Evolutionary conservation across 2,113 vertebrate genomes (phyloP).

Genomic region (cattle (Bos taurus)): ARS-UCD2.0 NC_037344.1:35095001-35095500

Average conservation of each 20-base stretch:
- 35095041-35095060: neutral
- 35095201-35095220: neutral
- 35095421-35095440: neutral
- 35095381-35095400: neutral
- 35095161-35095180: neutral
- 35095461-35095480: neutral
- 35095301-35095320: fast-evolving
- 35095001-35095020: neutral
- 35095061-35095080: neutral
- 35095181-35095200: neutral
- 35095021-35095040: neutral
- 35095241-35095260: neutral
- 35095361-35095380: neutral
- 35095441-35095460: neutral
- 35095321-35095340: neutral
- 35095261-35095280: neutral
- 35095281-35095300: neutral
- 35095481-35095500: neutral
- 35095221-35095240: neutral
- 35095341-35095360: neutral
- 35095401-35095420: neutral
- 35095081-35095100: neutral
- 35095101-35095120: neutral
- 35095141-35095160: neutral
- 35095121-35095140: neutral